Base-by-base conservation (phyloP, 2,797 vertebrate genomes). In the Erpetoichthys calabaricus region DNA sequence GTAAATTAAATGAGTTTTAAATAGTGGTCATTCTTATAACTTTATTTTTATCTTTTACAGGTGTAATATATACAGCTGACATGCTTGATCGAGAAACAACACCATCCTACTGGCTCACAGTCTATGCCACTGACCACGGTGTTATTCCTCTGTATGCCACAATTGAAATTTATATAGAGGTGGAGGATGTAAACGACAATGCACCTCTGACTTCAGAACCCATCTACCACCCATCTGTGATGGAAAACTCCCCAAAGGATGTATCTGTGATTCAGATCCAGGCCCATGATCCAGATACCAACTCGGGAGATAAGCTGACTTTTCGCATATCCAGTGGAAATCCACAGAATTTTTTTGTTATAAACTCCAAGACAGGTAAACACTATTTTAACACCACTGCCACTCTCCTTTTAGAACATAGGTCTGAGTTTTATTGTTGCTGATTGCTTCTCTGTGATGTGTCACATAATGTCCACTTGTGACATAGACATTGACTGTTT, bases 181-280 rank as follows among this genome's bases (percentile, higher is more conserved):
- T 98, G 55, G 94, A 97, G 62, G 94, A 98, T 0, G 75, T 97
- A 51, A 98, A 98, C 5, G 95, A 98, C 76, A 98, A 97, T 0
- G 89, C 93, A 0, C 95, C 94, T 0, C 73, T 97, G 66, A 92
- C 91, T 45, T 92, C 93, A 0, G 91, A 95, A 64, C 91, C 93
- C 0, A 78, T 94, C 68, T 97, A 97, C 70, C 87, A 88, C 47
- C 87, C 92, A 1, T 71, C 76, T 0, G 58, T 97, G 62, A 70
- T 80, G 45, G 95, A 98, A 75, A 98, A 98, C 68, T 93, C 93
- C 47, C 92, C 88, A 0, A 89, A 90, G 64, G 94, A 97, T 58
- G 75, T 92, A 61, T 91, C 92, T 1, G 83, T 98, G 61, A 86
- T 98, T 70, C 92, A 94, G 73, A 91, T 98, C 63, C 89, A 91